Evolutionary conservation across 1,140 invertebrate genomes (phyloP), one percentile per base, ranked within the genome.

Genomic region (Colletes gigas): DNA sequence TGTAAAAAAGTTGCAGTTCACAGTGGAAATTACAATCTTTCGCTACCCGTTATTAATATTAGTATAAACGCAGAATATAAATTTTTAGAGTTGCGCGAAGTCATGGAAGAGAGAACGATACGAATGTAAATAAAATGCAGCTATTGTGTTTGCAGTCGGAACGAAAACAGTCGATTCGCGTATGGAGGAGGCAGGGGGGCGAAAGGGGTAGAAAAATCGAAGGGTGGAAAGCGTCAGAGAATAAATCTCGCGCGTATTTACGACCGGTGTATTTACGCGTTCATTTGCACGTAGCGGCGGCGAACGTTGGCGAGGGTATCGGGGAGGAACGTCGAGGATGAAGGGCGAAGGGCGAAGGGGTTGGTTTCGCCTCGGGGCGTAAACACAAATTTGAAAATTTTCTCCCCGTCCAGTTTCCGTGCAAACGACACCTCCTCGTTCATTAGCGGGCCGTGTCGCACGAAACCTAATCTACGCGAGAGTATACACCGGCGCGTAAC

Each of bases 381-480:
- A 84, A 83, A 88, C 77, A 79, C 62, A 82, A 89, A 86, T 88
- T 83, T 73, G 82, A 87, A 90, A 90, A 89, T 87, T 82, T 83
- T 80, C 79, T 67, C 59, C 78, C 83, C 83, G 75, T 78, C 82
- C 78, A 79, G 74, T 14, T 9, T 8, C 75, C 62, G 80, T 89
- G 89, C 84, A 89, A 90, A 90, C 88, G 88, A 90, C 83, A 89
- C 85, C 79, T 82, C 44, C 80, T 83, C 89, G 86, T 91, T 91
- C 88, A 90, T 91, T 91, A 91, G 84, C 88, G 90, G 21, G 47
- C 84, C 88, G 69, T 90, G 90, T 91, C 87, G 72, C 70, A 78
- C 72, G 82, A 85, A 82, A 89, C 75, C 86, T 88, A 89, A 90
- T 88, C 85, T 89, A 85, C 85, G 78, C 72, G 57, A 21, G 60